Base-by-base conservation (phyloP, 2,113 vertebrate species). In the Cryptoleucopteryx plumbea region DNA sequence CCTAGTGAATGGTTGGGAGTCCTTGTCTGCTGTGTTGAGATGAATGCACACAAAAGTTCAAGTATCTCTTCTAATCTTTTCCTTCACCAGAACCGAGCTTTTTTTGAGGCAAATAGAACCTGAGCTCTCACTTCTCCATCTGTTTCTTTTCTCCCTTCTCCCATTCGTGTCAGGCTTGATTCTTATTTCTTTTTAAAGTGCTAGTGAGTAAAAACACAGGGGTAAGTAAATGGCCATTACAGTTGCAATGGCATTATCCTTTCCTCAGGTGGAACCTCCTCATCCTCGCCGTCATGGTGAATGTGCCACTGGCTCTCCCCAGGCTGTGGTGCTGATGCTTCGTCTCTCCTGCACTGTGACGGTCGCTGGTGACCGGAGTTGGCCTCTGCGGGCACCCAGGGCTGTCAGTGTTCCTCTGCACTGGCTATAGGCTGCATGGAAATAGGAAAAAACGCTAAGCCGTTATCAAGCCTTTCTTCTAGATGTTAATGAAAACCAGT, bases 321-420 rank as follows among this genome's bases (percentile, higher is more conserved):
- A 19, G 68, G 66, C 82, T 75, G 18, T 2, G 0, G 12, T 62
- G 55, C 16, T 0, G 0, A 21, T 1, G 13, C 19, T 81, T 16
- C 1, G 0, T 47, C 48, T 68, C 67, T 67, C 25, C 72, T 55
- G 61, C 2, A 0, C 62, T 52, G 13, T 5, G 32, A 55, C 50
- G 45, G 82, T 43, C 5, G 2, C 62, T 68, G 62, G 22, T 73
- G 88, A 66, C 55, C 5, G 1, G 82, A 63, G 38, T 14, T 90
- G 82, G 29, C 62, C 52, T 63, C 71, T 7, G 8, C 0, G 0
- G 25, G 27, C 29, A 3, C n/a, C 26, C 21, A 29, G 62, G 47
- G 19, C 82, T 80, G 22, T 63, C 4, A 3, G 6, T 13, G 1
- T 66, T n/a, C 32, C 23, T 47, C 34, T 0, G 0, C 7, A 6